Evolutionary conservation across 2,888 invertebrate genomes (phyloP), one percentile per base, ranked within the genome.

Genomic region (Dione vanillae): DNA sequence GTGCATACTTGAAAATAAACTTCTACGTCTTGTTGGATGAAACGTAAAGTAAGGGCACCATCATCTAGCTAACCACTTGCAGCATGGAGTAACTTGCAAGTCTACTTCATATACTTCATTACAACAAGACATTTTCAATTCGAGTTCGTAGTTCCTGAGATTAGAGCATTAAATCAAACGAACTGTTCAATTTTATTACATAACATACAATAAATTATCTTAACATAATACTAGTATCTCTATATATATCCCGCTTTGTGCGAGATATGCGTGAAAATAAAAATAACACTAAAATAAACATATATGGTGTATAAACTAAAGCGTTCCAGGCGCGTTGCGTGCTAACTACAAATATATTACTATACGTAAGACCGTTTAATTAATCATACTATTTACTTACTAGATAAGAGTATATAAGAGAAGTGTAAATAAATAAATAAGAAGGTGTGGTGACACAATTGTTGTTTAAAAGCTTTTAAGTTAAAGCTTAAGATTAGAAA

Each of bases 381-480:
- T 61, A 61, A 61, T 61, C 59, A 61, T 61, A 61, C 14, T 43
- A 59, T 43, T 59, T 43, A 59, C 59, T n/a, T 43, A 27, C 6
- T 27, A 61, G 43, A 61, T 61, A 61, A 61, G 27, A 58, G 2
- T 3, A 54, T 6, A 19, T 43, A 43, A 43, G 10, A 43, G 14
- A 12, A 41, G 7, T 27, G 43, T 43, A n/a, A 45, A 43, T 41
- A 14, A n/a, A 43, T 61, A 10, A 59, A 1, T 58, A 12, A 41
- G 16, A 16, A 5, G 19, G n/a, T 12, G 10, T 7, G 10, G 0
- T 19, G 12, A 37, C 37, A 56, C 37, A n/a, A 16, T 6, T 35
- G 19, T 49, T 12, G 27, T 27, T 27, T 27, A 27, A 27, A 3
- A 47, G 10, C 5, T 16, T 10, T 11, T 19, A 10, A 47, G 7